Percentiles rank a stretch among this genome's conserved stretches.
Evolutionary conservation across 2,113 vertebrate species (phyloP).

Genomic region (Tetraodon nigroviridis): DNA sequence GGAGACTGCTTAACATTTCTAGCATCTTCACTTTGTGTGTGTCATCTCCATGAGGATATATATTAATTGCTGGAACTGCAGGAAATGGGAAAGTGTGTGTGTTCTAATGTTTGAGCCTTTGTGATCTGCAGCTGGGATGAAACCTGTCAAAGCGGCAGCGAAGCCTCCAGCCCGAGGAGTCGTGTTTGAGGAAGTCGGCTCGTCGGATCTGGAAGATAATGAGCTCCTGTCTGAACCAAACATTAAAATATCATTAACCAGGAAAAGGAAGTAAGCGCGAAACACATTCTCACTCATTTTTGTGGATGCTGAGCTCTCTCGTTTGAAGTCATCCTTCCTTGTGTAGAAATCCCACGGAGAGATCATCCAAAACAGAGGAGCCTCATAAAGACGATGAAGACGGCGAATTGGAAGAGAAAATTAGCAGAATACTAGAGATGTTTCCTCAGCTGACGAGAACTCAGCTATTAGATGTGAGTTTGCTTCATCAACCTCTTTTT

Average conservation of each 20-base stretch:
- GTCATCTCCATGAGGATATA: too few species aligned
- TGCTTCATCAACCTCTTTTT: neutral
- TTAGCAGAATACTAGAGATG: slow-evolving; percentile 75
- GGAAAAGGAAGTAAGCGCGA: slow-evolving; percentile 32
- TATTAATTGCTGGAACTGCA: too few species aligned
- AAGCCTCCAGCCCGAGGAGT: slow-evolving; percentile 63
- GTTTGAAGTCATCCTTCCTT: neutral
- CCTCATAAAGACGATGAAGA: slow-evolving; percentile 31
- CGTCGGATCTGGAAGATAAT: slow-evolving; percentile 50
- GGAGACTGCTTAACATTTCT: too few species aligned
- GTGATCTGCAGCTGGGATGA: slow-evolving; percentile 67
- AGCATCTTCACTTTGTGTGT: too few species aligned
- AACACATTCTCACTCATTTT: neutral
- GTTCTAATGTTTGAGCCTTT: neutral
- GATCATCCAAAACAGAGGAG: slow-evolving; percentile 1
- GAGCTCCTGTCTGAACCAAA: slow-evolving; percentile 28
- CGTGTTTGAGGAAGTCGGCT: slow-evolving; percentile 67
- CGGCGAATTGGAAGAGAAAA: slow-evolving; percentile 70
- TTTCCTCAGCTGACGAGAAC: slow-evolving; percentile 79
- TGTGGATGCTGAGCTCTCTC: neutral
- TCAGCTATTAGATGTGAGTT: slow-evolving; percentile 78
- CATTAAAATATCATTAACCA: slow-evolving; percentile 13
- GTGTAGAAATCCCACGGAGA: slow-evolving; percentile 28
- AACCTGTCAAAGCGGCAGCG: slow-evolving; percentile 66
- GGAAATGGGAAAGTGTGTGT: too few species aligned